Base-by-base conservation (phyloP, 2,113 vertebrate species). In the Callipepla squamata region DNA sequence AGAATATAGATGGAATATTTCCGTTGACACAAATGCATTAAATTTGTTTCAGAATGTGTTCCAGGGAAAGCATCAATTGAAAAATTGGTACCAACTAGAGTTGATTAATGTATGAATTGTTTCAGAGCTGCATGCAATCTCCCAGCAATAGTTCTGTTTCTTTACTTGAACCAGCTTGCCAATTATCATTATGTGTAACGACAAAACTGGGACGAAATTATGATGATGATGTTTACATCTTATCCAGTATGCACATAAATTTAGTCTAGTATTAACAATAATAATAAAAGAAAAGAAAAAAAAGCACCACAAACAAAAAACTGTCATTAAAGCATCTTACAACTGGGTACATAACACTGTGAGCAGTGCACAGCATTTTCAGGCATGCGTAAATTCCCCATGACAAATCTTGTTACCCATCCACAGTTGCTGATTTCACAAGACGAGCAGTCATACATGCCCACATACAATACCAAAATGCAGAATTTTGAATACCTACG, bases 151-250 rank as follows among this genome's bases (percentile, higher is more conserved):
- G 63, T 92, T 92, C 50, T 72, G 42, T 92, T 96, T 97, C 84
- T 85, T 85, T 81, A 90, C 83, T 91, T 87, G 96, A 84, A 83
- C 70, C 55, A 95, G 65, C 78, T 95, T 96, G 40, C 85, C 82
- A 93, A 97, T 97, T 95, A 97, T 91, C 87, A 51, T 96, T 57
- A 53, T 50, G 86, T 80, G n/a, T 87, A 95, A 95, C 68, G 92
- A 61, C 73, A 68, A 96, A 95, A 95, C 80, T 92, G 74, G 94
- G 96, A 95, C 81, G 91, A 90, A 95, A 94, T 48, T 94, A 92
- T 95, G 92, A 78, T 94, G 87, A 92, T 92, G 93, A 94, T 95
- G 77, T 96, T 97, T 97, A 95, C 69, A 92, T 91, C 79, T 92
- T 50, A 95, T 95, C 82, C 57, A 90, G 19, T 83, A 89, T 96